These are phyloP conservation scores for Zaprionus inermis DNA, from an alignment of 1,140 invertebrate species.

Conservation along the genomic window DNA sequence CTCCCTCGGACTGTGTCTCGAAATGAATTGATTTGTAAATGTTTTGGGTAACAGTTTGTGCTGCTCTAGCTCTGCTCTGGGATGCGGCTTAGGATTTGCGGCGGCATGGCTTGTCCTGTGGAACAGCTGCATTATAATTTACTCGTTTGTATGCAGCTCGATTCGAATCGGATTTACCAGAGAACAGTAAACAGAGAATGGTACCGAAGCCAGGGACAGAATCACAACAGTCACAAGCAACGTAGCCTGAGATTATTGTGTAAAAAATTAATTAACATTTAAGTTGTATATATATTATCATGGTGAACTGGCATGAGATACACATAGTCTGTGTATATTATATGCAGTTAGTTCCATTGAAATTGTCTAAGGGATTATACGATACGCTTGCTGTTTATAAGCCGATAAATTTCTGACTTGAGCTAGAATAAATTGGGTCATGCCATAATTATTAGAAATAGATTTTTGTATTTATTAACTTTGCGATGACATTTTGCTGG, in stretches of 20 bases:
- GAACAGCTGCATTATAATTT: slow-evolving; percentile 61
- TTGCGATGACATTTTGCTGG: no score
- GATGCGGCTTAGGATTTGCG: slow-evolving; percentile 33
- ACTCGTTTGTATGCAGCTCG: slow-evolving; percentile 58
- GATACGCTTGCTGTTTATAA: background rate
- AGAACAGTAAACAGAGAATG: slow-evolving; percentile 7
- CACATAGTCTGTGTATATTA: background rate
- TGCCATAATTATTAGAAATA: background rate
- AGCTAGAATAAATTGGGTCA: background rate
- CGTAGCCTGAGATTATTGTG: slow-evolving; percentile 24
- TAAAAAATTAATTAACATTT: slow-evolving; percentile 63
- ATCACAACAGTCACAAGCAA: background rate
- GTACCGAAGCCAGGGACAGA: background rate
- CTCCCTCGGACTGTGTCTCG: slow-evolving; percentile 12
- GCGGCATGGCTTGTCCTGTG: background rate
- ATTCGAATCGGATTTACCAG: slow-evolving; percentile 53
- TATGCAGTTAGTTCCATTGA: background rate
- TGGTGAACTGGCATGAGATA: background rate
- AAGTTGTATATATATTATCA: slow-evolving; percentile 8
- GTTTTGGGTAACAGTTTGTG: slow-evolving; percentile 33
- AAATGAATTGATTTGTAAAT: slow-evolving; percentile 60
- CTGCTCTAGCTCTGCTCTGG: slow-evolving; percentile 5
- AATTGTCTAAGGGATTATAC: background rate
- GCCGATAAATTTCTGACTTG: background rate
- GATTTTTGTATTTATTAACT: background rate